Base-by-base conservation (phyloP, 2,888 invertebrate genomes). In the Alentia gelatinosa region DNA sequence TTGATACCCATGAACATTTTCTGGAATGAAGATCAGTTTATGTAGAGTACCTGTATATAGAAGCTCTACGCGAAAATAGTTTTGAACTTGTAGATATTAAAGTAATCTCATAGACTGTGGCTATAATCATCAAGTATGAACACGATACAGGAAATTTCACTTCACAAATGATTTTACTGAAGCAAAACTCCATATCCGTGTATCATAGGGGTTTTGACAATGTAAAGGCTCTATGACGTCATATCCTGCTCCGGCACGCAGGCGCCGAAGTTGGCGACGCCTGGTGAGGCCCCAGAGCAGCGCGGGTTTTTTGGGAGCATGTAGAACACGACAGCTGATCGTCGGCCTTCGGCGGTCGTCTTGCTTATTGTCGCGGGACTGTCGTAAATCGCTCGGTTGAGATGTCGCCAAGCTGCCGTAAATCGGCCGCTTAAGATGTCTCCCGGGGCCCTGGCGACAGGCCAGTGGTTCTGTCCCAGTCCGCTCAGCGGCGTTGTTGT, bases 271-370 rank as follows among this genome's bases (percentile, higher is more conserved):
- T 12, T 19, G 56, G 56, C 56, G 5, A 56, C 56, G n/a, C 56
- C 56, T 56, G 56, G 56, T n/a, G 1, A n/a, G 56, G 56, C 5
- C 56, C 19, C 56, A 56, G 56, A 56, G 19, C 56, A 56, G 9
- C 3, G 1, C 56, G 26, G n/a, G 30, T 30, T 68, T 68, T 68
- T 30, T 68, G 23, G 26, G 68, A 68, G 33, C 68, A 26, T 68
- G 68, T 68, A 68, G 30, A 68, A 68, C 68, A 68, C 68, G 68
- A 68, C 68, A 68, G 68, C 68, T 68, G 68, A 68, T 68, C 68
- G 33, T 30, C 68, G 68, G 68, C 68, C 68, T 12, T 26, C 30
- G 30, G 68, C 12, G 30, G 30, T 68, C 68, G 26, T 68, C 68
- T 68, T 68, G 68, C 68, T 68, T 68, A 68, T 68, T 68, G 68